phyloP scores from a whole-genome alignment of 2,888 invertebrate genomes.

The Cheilosia scutellata region DNA sequence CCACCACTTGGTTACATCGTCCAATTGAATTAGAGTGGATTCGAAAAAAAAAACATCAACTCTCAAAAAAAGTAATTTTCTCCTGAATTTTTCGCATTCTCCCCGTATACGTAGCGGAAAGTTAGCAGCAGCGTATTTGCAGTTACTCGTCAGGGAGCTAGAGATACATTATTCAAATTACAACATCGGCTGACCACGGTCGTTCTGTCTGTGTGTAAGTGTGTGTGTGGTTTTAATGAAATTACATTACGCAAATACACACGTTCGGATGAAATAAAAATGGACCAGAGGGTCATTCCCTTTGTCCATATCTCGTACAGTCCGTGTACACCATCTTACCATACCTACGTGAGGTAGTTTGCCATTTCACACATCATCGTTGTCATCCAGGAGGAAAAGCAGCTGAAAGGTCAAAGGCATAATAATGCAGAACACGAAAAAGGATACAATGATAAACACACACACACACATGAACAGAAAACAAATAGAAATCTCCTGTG shows the following conservation, averaged over 20 bases:
- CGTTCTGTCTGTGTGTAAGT: constrained; percentile 27
- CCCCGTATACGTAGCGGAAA: constrained; percentile 15
- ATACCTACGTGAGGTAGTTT: constrained; percentile 16
- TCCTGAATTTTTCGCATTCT: constrained; percentile 33
- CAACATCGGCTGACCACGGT: constrained; percentile 45
- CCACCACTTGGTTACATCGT: constrained; percentile 69
- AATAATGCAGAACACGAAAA: constrained; percentile 44
- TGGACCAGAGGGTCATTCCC: constrained; percentile 25
- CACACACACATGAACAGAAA: background rate
- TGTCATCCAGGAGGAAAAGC: constrained; percentile 13
- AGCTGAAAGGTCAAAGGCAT: constrained; percentile 54
- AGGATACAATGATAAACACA: constrained; percentile 13
- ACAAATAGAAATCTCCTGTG: constrained; percentile 47
- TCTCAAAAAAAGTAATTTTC: constrained; percentile 16
- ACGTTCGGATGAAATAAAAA: constrained; percentile 41
- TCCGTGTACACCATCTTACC: background rate
- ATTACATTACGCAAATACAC: constrained; percentile 63
- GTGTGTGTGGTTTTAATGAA: constrained; percentile 67
- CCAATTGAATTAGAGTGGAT: constrained; percentile 75
- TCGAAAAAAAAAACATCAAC: constrained; percentile 7
- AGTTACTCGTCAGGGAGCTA: constrained; percentile 64
- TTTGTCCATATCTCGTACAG: background rate
- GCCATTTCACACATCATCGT: constrained; percentile 54
- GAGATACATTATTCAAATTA: constrained; percentile 74
- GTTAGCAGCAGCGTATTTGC: constrained; percentile 69